A percentile compares a stretch with the other conserved stretches of the same genome.
These are phyloP conservation scores for Eulemur mongoz DNA, from an alignment of 2,797 vertebrate genomes.

Conservation along the genomic window DNA sequence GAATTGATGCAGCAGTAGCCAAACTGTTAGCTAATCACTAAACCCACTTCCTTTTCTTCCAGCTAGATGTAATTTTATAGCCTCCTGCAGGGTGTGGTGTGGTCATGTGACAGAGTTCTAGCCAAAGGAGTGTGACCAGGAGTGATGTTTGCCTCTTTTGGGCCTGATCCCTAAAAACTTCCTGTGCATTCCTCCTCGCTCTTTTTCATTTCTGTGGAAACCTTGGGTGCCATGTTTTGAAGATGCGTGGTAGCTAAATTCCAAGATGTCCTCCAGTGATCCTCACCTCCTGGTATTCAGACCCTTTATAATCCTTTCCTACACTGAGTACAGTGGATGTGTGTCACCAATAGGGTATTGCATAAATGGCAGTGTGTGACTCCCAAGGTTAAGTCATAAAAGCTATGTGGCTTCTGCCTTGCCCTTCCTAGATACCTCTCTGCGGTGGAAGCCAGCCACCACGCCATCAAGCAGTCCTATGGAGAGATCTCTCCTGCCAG, in stretches of 20 bases:
- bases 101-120: neutral
- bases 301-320: neutral
- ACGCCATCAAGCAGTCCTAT: too few relatives aligned
- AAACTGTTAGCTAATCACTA: neutral
- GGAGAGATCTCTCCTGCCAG: too few relatives aligned
- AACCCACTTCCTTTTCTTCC: neutral
- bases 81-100: neutral
- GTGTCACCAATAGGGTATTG: neutral
- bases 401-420: neutral
- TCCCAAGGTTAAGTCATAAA: neutral
- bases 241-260: neutral
- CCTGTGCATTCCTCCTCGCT: rapidly evolving
- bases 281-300: neutral
- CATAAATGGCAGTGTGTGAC: neutral
- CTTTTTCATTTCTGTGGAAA: neutral
- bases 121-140: neutral
- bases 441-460: too few relatives aligned
- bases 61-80: neutral
- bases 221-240: neutral
- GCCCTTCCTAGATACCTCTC: neutral
- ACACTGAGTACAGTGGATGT: neutral
- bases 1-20: neutral
- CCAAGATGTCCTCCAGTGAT: neutral
- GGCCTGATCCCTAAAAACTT: neutral
- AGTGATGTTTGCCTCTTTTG: neutral